These are phyloP conservation scores for Grammomys surdaster DNA, from an alignment of 2,113 vertebrate species.

Conservation along the genomic window DNA sequence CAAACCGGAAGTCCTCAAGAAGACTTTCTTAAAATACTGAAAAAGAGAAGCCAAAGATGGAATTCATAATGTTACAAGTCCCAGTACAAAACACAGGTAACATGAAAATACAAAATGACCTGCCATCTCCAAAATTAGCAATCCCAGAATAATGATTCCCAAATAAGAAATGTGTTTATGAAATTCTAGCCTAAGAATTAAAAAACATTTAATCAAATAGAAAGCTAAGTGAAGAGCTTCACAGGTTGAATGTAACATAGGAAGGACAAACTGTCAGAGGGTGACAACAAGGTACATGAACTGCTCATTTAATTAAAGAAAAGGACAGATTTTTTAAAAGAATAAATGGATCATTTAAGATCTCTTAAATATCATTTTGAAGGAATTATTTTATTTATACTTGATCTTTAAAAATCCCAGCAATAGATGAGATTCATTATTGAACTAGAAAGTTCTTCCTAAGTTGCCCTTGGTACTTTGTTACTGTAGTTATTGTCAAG, in stretches of 20 bases:
- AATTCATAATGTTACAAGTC: not conserved
- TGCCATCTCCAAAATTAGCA: not conserved
- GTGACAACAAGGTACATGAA: too few species aligned
- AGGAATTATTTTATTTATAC: too few species aligned
- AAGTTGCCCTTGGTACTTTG: too few species aligned
- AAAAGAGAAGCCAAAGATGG: not conserved
- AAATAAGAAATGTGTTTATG: not conserved
- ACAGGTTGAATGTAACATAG: not conserved
- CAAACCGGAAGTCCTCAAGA: not conserved
- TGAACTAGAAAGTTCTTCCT: too few species aligned
- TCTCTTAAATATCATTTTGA: too few species aligned
- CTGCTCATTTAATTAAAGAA: too few species aligned
- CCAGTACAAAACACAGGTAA: not conserved
- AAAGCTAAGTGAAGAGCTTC: not conserved
- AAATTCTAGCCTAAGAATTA: not conserved
- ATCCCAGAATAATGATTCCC: not conserved
- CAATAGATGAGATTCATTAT: too few species aligned
- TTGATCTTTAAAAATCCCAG: too few species aligned
- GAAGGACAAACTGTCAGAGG: too few species aligned
- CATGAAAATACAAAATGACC: not conserved
- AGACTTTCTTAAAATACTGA: not conserved
- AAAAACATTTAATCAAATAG: not conserved
- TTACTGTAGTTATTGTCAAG: too few species aligned
- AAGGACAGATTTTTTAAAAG: too few species aligned
- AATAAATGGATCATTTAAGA: too few species aligned